A percentile compares a stretch with the other conserved stretches of the same genome.
Conservation (phyloP, 2,113 vertebrate species). For the Eupsittula cactorum region DNA sequence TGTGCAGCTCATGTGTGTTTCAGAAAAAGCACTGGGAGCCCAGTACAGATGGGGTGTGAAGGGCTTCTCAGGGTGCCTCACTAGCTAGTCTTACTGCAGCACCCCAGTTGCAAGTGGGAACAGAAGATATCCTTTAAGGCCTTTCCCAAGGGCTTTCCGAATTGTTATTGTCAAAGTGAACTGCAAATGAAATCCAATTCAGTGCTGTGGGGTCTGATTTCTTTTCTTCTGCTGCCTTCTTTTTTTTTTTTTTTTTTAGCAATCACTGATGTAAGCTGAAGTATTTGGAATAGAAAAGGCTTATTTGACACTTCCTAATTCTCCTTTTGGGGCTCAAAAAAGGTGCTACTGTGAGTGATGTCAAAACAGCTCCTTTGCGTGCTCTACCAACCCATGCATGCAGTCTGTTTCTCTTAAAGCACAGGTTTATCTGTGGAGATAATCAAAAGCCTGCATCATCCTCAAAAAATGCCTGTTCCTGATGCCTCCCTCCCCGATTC, state of each 20-base stretch:
- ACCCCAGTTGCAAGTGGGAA: background rate
- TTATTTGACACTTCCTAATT: background rate
- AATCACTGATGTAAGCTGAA: background rate
- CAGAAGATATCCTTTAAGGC: background rate
- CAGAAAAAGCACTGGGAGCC: background rate
- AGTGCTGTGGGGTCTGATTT: fast-evolving
- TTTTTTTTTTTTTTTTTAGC: background rate
- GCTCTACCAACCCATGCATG: background rate
- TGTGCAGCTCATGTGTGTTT: background rate
- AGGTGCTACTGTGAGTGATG: background rate
- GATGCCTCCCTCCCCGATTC: background rate
- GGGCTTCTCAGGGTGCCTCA: background rate
- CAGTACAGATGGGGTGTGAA: fast-evolving
- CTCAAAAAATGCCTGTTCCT: conserved; percentile 25
- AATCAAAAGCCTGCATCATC: conserved; percentile 46
- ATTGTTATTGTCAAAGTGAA: background rate
- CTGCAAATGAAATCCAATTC: background rate
- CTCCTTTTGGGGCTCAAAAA: background rate
- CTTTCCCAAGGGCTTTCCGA: background rate
- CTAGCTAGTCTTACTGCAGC: background rate
- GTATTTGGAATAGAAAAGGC: background rate
- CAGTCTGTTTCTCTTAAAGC: conserved; percentile 23
- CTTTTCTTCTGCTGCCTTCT: background rate
- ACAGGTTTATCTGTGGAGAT: conserved; percentile 27
- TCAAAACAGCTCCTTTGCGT: background rate